These are phyloP conservation scores for Epinotia bilunana DNA, from an alignment of 2,888 invertebrate species.

Conservation along the genomic window DNA sequence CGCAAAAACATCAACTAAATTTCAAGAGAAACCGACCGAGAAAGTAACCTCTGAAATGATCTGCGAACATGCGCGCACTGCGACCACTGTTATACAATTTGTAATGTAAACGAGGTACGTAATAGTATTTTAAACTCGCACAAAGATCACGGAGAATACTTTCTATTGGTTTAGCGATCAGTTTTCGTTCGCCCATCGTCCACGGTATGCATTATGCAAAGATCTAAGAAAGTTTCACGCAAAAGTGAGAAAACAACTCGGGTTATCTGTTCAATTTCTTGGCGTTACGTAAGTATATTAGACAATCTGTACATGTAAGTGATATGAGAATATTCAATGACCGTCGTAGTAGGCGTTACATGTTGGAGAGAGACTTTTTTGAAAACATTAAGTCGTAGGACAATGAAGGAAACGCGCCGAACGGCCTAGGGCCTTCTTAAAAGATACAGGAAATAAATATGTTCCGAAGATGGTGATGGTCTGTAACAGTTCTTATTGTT, in stretches of 20 bases:
- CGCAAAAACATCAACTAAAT: slow-evolving; percentile 56
- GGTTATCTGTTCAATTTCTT: slow-evolving; percentile 40
- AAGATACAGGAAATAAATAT: too few species aligned
- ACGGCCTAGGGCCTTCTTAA: too few species aligned
- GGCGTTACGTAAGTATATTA: slow-evolving; percentile 33
- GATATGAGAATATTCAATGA: neutral
- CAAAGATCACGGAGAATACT: slow-evolving; percentile 46
- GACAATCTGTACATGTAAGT: slow-evolving; percentile 6
- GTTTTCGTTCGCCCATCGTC: slow-evolving; percentile 44
- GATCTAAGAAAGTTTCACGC: slow-evolving; percentile 57
- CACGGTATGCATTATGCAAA: slow-evolving; percentile 52
- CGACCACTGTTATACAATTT: slow-evolving; percentile 44
- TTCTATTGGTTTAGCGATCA: slow-evolving; percentile 50
- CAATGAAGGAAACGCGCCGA: too few species aligned
- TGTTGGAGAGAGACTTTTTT: too few species aligned
- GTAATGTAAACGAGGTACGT: slow-evolving; percentile 41
- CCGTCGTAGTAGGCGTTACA: too few species aligned
- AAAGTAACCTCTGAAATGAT: slow-evolving; percentile 70
- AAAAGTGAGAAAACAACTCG: slow-evolving; percentile 49
- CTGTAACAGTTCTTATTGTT: too few species aligned
- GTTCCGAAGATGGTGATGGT: too few species aligned
- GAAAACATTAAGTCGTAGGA: too few species aligned
- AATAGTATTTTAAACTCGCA: slow-evolving; percentile 40
- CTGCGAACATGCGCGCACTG: slow-evolving; percentile 48
- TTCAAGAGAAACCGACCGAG: slow-evolving; percentile 73